phyloP scores from a whole-genome alignment of 1,140 invertebrate species.

The Vanessa atalanta region DNA sequence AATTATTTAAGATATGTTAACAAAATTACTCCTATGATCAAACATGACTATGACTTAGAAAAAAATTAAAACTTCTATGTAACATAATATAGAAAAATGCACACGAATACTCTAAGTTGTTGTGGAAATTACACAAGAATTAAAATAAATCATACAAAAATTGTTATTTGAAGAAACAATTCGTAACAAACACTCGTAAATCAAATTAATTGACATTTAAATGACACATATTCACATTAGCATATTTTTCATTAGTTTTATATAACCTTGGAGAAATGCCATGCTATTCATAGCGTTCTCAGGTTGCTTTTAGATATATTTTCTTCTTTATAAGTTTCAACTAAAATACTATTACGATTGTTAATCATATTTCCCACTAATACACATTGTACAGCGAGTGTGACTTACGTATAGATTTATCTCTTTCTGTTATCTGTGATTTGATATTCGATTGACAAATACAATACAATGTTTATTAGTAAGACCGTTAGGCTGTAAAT shows the following conservation, averaged over 20 bases:
- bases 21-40: too few species aligned
- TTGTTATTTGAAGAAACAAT: background rate
- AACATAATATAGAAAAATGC: slow-evolving; percentile 14
- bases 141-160: background rate
- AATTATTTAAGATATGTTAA: too few species aligned
- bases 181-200: background rate
- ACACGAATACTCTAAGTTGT: slow-evolving; percentile 22
- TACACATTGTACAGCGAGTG: too few species aligned
- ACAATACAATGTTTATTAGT: too few species aligned
- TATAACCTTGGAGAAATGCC: background rate
- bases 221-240: slow-evolving; percentile 58
- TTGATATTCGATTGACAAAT: too few species aligned
- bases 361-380: too few species aligned
- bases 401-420: too few species aligned
- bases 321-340: too few species aligned
- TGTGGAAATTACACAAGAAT: slow-evolving; percentile 5
- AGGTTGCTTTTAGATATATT: background rate
- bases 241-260: slow-evolving; percentile 32
- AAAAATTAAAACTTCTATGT: background rate
- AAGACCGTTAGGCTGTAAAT: too few species aligned
- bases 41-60: background rate
- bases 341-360: too few species aligned
- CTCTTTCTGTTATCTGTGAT: too few species aligned
- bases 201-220: slow-evolving; percentile 24
- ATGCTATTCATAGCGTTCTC: background rate